Evolutionary conservation across 1,140 invertebrate species (phyloP).

Genomic region (Ctenoplectra terminalis): DNA sequence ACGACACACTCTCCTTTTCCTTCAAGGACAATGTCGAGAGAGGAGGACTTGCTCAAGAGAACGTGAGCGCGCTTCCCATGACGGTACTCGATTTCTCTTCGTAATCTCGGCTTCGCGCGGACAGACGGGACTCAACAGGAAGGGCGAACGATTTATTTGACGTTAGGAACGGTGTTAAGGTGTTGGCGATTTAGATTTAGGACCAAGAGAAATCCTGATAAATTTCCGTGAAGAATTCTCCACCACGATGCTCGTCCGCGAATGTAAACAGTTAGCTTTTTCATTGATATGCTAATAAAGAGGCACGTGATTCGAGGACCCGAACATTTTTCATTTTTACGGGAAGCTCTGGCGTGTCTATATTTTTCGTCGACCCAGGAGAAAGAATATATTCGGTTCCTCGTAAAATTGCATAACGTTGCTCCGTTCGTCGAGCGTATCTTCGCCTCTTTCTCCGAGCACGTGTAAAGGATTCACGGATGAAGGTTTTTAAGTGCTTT

Average conservation of each 20-base stretch:
- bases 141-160: constrained; percentile 55
- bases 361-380: background rate
- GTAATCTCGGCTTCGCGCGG: constrained; percentile 40
- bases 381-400: background rate
- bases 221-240: constrained; percentile 37
- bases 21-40: constrained; percentile 15
- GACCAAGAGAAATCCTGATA: constrained; percentile 47
- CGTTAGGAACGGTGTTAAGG: background rate
- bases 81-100: constrained; percentile 53
- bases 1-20: constrained; percentile 31
- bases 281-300: constrained; percentile 26
- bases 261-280: constrained; percentile 15
- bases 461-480: background rate
- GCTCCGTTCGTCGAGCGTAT: background rate
- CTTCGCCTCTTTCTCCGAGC: background rate
- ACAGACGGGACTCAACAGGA: constrained; percentile 3
- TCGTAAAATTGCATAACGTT: constrained; percentile 21
- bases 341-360: background rate
- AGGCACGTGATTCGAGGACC: background rate
- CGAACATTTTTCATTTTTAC: constrained; percentile 9
- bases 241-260: background rate
- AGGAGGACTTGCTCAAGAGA: constrained; percentile 22
- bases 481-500: background rate
- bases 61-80: constrained; percentile 5
- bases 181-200: constrained; percentile 56